Evolutionary conservation across 2,113 vertebrate genomes (phyloP).

Genomic region (Epinephelus moara): DNA sequence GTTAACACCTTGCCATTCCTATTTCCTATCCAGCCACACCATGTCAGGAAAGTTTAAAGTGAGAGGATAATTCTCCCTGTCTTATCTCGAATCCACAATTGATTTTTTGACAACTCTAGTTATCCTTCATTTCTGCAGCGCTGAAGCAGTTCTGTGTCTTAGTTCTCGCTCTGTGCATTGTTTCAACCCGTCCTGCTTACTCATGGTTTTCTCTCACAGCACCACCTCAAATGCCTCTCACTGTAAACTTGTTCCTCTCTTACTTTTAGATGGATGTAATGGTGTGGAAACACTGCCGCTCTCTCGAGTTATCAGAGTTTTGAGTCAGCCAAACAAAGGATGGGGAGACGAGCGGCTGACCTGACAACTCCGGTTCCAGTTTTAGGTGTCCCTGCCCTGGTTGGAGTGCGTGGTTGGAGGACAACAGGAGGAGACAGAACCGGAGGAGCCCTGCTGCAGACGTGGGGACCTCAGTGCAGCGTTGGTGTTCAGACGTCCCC

Average conservation of each 20-base stretch:
- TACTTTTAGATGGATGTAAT: constrained; percentile 69
- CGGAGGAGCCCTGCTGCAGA: constrained; percentile 68
- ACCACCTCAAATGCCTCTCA: constrained; percentile 43
- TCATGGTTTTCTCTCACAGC: constrained; percentile 43
- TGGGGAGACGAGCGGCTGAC: constrained; percentile 85
- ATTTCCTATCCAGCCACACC: constrained; percentile 10
- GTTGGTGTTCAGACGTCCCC: constrained; percentile 85
- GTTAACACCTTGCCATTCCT: constrained; percentile 16
- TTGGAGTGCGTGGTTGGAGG: constrained; percentile 80
- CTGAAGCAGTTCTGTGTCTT: constrained; percentile 16
- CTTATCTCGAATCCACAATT: constrained; percentile 30
- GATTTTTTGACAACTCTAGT: constrained; percentile 36
- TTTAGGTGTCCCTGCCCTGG: constrained; percentile 81
- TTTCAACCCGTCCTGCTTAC: constrained; percentile 56
- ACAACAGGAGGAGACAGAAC: constrained; percentile 67
- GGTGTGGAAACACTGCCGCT: constrained; percentile 50
- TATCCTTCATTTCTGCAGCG: constrained; percentile 52
- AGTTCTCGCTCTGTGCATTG: constrained; percentile 41
- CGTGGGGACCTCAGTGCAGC: constrained; percentile 80
- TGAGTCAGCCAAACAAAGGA: constrained; percentile 60
- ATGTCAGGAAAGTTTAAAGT: constrained; percentile 25
- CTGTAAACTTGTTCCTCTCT: constrained; percentile 67
- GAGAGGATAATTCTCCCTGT: not conserved
- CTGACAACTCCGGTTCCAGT: constrained; percentile 83
- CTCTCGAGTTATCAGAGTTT: constrained; percentile 49